Evolutionary conservation across 2,113 vertebrate species (phyloP).

Genomic region (Xiphophorus couchianus): DNA sequence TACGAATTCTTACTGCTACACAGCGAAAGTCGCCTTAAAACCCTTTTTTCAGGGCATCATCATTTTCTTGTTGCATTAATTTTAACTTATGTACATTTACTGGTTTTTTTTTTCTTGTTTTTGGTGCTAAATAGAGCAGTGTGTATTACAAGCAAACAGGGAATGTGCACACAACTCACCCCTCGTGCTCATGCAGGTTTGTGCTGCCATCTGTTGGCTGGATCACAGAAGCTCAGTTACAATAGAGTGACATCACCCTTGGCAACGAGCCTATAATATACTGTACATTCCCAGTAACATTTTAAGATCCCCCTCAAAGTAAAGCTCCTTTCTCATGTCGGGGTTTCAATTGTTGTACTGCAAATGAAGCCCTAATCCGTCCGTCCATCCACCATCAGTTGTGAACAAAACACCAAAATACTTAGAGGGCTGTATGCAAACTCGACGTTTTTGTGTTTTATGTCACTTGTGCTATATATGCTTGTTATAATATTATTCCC

Average conservation of each 20-base stretch:
- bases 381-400: too few species aligned
- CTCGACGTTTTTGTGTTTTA: too few species aligned
- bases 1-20: constrained; percentile 55
- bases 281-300: too few species aligned
- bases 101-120: too few species aligned
- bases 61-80: constrained; percentile 17
- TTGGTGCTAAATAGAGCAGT: neutral
- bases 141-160: constrained; percentile 31
- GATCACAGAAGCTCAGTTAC: constrained; percentile 14
- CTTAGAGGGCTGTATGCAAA: too few species aligned
- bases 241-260: constrained; percentile 40
- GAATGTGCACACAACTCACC: constrained; percentile 47
- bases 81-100: neutral
- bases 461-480: too few species aligned
- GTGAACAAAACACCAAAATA: too few species aligned
- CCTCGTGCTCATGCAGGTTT: constrained; percentile 36
- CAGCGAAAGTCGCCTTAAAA: constrained; percentile 8
- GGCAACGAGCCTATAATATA: neutral
- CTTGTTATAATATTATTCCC: too few species aligned
- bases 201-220: constrained; percentile 74
- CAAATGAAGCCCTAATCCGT: too few species aligned
- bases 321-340: too few species aligned
- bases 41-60: neutral
- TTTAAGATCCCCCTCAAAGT: too few species aligned
- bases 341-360: too few species aligned